These are phyloP conservation scores for Drosophila flavopinicola DNA, from an alignment of 2,888 invertebrate genomes.

Conservation along the genomic window DNA sequence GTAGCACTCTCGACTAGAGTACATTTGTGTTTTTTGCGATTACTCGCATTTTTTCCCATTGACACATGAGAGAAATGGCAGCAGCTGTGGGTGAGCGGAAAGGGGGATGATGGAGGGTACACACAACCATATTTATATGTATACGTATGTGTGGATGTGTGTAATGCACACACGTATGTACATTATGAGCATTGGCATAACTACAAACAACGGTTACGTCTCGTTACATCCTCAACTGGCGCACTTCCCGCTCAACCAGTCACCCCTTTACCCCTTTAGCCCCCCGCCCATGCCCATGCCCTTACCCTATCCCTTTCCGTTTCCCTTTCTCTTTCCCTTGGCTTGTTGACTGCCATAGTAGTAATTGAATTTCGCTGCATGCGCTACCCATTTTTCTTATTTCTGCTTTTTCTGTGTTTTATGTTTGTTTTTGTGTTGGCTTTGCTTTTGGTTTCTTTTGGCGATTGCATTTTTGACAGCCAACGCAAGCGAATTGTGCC, in stretches of 20 bases:
- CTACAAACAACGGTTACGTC: slow-evolving; percentile 74
- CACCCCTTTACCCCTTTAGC: not conserved
- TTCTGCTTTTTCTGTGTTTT: slow-evolving; percentile 10
- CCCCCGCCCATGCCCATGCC: not conserved
- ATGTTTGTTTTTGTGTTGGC: slow-evolving; percentile 9
- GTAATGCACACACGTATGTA: slow-evolving; percentile 17
- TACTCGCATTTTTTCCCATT: slow-evolving; percentile 48
- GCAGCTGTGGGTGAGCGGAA: slow-evolving; percentile 34
- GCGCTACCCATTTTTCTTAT: slow-evolving; percentile 33
- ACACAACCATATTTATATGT: not conserved
- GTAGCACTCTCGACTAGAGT: not conserved
- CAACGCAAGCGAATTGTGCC: slow-evolving; percentile 48
- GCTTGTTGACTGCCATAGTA: slow-evolving; percentile 29
- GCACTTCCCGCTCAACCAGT: slow-evolving; percentile 6
- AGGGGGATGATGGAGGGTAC: not conserved
- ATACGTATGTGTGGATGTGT: not conserved
- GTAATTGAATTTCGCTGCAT: slow-evolving; percentile 72
- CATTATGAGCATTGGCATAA: slow-evolving; percentile 65
- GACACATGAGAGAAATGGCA: slow-evolving; percentile 54
- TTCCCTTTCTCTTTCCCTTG: not conserved
- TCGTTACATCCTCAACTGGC: slow-evolving; percentile 51
- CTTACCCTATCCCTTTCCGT: not conserved
- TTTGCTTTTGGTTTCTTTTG: slow-evolving; percentile 11
- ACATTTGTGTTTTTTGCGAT: slow-evolving; percentile 24
- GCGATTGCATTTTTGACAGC: slow-evolving; percentile 74